Evolutionary conservation across 2,888 invertebrate genomes (phyloP).

Genomic region (Thera britannica): DNA sequence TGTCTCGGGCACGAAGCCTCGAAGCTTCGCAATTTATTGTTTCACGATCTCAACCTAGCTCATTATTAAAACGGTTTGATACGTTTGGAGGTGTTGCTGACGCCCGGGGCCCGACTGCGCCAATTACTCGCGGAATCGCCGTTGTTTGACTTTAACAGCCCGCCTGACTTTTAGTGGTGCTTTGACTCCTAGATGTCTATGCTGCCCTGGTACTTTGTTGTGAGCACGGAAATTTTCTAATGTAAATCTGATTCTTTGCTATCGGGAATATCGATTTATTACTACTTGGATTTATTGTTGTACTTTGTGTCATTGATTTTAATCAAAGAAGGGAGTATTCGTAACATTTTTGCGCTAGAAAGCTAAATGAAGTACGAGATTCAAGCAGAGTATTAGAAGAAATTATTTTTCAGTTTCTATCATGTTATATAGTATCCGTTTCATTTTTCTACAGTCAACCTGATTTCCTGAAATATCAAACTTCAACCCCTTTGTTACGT

Average conservation of each 20-base stretch:
- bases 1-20: slow-evolving; percentile 84
- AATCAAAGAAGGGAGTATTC: neutral
- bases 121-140: slow-evolving; percentile 75
- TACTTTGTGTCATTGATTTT: neutral
- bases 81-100: slow-evolving; percentile 83
- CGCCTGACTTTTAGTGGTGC: slow-evolving; percentile 66
- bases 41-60: slow-evolving; percentile 83
- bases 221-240: slow-evolving; percentile 16
- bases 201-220: slow-evolving; percentile 46
- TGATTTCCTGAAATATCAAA: neutral
- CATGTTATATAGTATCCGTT: neutral
- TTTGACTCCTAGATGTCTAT: slow-evolving; percentile 56
- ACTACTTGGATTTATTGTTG: neutral
- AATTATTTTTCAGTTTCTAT: neutral
- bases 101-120: slow-evolving; percentile 74
- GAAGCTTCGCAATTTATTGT: slow-evolving; percentile 85
- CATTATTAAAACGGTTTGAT: slow-evolving; percentile 85
- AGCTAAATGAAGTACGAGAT: no score
- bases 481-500: slow-evolving; percentile 11
- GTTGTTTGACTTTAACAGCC: slow-evolving; percentile 75
- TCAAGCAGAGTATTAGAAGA: no score
- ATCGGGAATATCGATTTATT: slow-evolving; percentile 3
- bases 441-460: neutral
- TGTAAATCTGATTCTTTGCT: slow-evolving; percentile 14
- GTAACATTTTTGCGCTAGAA: neutral